Conservation (phyloP, 2,888 invertebrate genomes). For the Gnatocerus cornutus region DNA sequence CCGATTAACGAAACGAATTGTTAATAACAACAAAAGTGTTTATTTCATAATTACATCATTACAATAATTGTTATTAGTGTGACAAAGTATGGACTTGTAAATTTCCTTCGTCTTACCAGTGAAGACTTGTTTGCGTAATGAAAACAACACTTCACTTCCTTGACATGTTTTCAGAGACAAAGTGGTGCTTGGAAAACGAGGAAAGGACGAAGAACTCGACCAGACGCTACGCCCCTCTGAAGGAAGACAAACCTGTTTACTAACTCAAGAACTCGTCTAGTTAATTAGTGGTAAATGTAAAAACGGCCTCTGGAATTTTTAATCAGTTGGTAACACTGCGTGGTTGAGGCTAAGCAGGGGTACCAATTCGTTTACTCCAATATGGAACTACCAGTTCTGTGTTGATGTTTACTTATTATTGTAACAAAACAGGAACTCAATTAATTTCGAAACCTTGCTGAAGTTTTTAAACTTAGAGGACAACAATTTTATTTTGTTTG, state of each 20-base stretch:
- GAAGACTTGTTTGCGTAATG: constrained; percentile 15
- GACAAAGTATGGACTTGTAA: constrained; percentile 8
- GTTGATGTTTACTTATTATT: too few species aligned
- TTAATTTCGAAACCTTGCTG: too few species aligned
- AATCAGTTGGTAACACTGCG: too few species aligned
- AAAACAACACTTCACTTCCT: constrained; percentile 42
- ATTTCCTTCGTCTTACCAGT: constrained; percentile 13
- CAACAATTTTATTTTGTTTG: too few species aligned
- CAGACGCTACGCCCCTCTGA: background rate
- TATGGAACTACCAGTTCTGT: too few species aligned
- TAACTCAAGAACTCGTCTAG: too few species aligned
- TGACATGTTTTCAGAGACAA: constrained; percentile 43
- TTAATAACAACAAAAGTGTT: constrained; percentile 13
- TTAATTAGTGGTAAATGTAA: too few species aligned
- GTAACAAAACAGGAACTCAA: too few species aligned
- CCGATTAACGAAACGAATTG: constrained; percentile 8
- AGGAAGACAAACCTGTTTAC: constrained; percentile 6
- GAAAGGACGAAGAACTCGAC: constrained; percentile 38
- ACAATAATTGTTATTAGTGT: constrained; percentile 18
- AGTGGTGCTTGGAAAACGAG: constrained; percentile 23
- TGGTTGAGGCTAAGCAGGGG: too few species aligned
- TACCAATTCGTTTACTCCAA: too few species aligned
- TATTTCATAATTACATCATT: constrained; percentile 24
- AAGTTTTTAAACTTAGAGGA: too few species aligned
- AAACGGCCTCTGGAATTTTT: too few species aligned